Percentiles rank a stretch among this genome's conserved stretches.
Evolutionary conservation across 2,113 vertebrate genomes (phyloP).

Genomic region (Prunella himalayana): DNA sequence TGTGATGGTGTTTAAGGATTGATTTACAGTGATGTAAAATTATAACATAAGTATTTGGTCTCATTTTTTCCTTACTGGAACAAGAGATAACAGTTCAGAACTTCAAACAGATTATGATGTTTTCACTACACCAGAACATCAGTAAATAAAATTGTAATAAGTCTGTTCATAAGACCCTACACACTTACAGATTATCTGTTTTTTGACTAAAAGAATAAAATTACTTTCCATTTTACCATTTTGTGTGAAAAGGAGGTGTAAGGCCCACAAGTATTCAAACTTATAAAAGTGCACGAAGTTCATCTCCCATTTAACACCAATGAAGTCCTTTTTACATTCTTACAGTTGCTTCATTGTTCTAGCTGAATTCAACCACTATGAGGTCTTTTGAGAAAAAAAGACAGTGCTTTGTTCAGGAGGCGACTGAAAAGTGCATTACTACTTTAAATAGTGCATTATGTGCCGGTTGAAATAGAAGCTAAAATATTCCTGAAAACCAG

Average conservation of each 20-base stretch:
- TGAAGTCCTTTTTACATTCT: not conserved
- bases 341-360: constrained; percentile 13
- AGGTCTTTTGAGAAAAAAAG: constrained; percentile 33
- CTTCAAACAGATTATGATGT: not conserved
- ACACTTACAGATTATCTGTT: not conserved
- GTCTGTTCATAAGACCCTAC: not conserved
- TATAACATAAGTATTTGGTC: not conserved
- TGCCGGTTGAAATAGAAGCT: not conserved
- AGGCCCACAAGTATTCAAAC: not conserved
- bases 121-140: not conserved
- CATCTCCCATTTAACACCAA: not conserved
- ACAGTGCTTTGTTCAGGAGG: not conserved
- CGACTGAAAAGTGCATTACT: not conserved
- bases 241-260: not conserved
- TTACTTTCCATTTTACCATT: not conserved
- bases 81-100: not conserved
- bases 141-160: not conserved
- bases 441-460: not conserved
- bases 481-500: not conserved
- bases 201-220: not conserved
- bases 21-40: not conserved
- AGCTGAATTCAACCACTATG: not conserved
- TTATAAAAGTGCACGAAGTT: not conserved
- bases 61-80: not conserved
- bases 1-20: not conserved